Percentiles rank a stretch among this genome's conserved stretches.
phyloP scores from a whole-genome alignment of 2,888 invertebrate species.

The Branchellion lobata region DNA sequence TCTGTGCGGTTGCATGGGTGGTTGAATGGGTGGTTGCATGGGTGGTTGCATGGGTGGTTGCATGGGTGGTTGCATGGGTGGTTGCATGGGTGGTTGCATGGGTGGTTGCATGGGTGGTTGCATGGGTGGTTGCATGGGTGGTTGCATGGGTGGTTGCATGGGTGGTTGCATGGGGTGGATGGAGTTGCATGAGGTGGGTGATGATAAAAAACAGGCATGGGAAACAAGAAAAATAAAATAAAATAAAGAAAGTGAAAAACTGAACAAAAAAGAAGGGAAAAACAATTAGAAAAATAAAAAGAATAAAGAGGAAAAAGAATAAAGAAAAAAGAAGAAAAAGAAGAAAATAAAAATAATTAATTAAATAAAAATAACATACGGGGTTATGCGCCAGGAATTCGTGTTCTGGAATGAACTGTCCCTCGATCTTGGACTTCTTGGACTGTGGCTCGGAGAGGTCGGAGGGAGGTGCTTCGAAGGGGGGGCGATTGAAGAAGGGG shows the following conservation, averaged over 20 bases:
- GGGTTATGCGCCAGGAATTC: slow-evolving; percentile 67
- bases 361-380: slow-evolving; percentile 23
- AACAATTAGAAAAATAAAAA: not conserved
- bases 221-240: too few relatives aligned
- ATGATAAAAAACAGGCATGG: too few relatives aligned
- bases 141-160: not conserved
- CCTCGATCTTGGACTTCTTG: slow-evolving; percentile 87
- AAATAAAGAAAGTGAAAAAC: too few relatives aligned
- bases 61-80: not conserved
- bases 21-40: not conserved
- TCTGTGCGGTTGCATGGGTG: slow-evolving; percentile 62
- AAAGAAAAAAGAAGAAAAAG: not conserved
- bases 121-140: not conserved
- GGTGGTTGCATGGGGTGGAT: not conserved
- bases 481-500: not conserved
- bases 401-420: slow-evolving; percentile 84
- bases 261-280: not conserved
- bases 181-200: too few relatives aligned
- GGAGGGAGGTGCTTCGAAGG: not conserved
- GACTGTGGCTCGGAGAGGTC: slow-evolving; percentile 74
- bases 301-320: not conserved
- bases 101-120: not conserved
- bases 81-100: not conserved
- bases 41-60: not conserved
- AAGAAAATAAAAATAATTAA: not conserved